Base-by-base conservation (phyloP, 2,888 invertebrate genomes). In the Papilio gigon region DNA sequence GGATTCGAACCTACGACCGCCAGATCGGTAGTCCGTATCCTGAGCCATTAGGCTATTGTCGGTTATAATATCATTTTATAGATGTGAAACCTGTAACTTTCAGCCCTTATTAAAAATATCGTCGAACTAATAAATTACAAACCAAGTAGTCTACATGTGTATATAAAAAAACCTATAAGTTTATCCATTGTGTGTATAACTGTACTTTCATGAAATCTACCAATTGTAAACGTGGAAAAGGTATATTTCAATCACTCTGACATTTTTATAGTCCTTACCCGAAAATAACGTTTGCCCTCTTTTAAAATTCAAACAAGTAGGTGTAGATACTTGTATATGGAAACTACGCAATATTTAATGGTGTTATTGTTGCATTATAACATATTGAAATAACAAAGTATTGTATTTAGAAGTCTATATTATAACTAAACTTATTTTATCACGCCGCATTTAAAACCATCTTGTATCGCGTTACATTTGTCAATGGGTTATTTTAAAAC, bases 191-290 rank as follows among this genome's bases (percentile, higher is more conserved):
- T 50, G 25, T 27, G 22, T 53, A 30, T 17, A 27, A 30, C 27
- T 53, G 50, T 50, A 50, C 11, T 53, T 53, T 53, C 27, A 53
- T 30, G 27, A 53, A 53, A 53, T 50, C 12, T 25, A 53, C 27
- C 27, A 30, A 53, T 30, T 53, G 30, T 27, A 53, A 53, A n/a
- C 27, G 27, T 30, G 5, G 3, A 53, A 53, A 30, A 30, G 8
- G n/a, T n/a, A 53, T 53, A 53, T 17, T 53, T 53, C 53, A 53
- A 53, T 53, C 53, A 53, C 27, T 27, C 53, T n/a, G 53, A 53
- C 53, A 30, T 53, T 53, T 53, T 53, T 53, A 53, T 53, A 53
- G 53, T 53, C 53, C 53, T 53, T 30, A 53, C 53, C 30, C 53
- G 53, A 53, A 53, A 53, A 53, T 53, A 53, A 53, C 53, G 53